These are phyloP conservation scores for Anthopleura xanthogrammica DNA, from an alignment of 92 coral and sea anemone genomes.

Conservation along the genomic window DNA sequence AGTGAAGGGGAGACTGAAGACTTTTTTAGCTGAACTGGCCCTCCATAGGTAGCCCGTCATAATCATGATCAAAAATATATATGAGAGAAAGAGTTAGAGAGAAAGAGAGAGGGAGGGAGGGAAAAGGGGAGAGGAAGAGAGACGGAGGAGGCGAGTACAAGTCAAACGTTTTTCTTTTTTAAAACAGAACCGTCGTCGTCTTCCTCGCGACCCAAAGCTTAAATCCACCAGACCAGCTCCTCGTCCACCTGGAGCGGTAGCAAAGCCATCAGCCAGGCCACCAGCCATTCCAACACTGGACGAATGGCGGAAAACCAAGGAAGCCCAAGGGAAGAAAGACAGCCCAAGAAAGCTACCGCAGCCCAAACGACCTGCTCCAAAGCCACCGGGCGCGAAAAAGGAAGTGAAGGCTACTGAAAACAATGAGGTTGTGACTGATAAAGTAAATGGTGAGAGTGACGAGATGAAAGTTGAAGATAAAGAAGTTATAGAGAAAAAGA, in stretches of 20 bases:
- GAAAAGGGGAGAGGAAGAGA: no score
- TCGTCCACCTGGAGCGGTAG: slow-evolving; percentile 34
- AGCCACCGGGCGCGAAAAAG: slow-evolving; percentile 18
- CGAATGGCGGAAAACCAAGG: slow-evolving; percentile 64
- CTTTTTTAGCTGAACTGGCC: no score
- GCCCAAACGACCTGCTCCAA: slow-evolving; percentile 30
- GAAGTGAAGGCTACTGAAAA: neutral
- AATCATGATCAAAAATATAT: no score
- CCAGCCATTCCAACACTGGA: slow-evolving; percentile 75
- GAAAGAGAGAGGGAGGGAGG: no score
- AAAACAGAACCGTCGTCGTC: slow-evolving; percentile 18
- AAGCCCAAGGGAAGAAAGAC: neutral
- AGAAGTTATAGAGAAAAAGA: neutral
- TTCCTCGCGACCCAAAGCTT: slow-evolving; percentile 23
- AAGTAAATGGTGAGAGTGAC: neutral
- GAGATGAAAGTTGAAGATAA: slow-evolving; percentile 2
- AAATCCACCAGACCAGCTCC: slow-evolving; percentile 25
- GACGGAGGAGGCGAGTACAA: neutral
- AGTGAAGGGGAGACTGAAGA: no score
- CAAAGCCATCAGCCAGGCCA: slow-evolving; percentile 55
- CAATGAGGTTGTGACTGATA: neutral
- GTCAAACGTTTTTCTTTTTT: neutral
- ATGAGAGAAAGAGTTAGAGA: neutral
- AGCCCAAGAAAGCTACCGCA: neutral
- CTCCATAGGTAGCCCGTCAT: no score